Percentiles rank a stretch among this genome's conserved stretches.
Evolutionary conservation across 2,113 vertebrate species (phyloP).

Genomic region (Calyptommatus sinebrachiatus): DNA sequence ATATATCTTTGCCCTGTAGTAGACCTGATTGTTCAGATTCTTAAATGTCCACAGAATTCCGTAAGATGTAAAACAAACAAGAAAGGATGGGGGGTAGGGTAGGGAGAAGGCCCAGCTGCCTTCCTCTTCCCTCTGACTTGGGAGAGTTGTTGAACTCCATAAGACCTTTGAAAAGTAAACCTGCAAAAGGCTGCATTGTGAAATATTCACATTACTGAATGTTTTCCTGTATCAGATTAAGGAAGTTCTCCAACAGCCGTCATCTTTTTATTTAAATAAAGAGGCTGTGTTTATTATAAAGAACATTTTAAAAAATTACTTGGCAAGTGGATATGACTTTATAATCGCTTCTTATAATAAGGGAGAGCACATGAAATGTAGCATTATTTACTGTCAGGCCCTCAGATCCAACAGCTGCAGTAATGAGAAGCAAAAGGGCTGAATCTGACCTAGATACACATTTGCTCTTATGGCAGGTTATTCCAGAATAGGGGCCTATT

Average conservation of each 20-base stretch:
- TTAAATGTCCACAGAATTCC: neutral
- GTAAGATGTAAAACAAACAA: slow-evolving; percentile 14
- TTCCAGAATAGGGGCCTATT: no score
- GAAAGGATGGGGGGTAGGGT: neutral
- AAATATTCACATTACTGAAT: slow-evolving; percentile 29
- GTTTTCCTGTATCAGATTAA: slow-evolving; percentile 38
- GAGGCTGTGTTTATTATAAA: slow-evolving; percentile 52
- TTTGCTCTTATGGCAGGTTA: slow-evolving; percentile 14
- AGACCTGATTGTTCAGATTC: slow-evolving; percentile 10
- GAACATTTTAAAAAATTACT: slow-evolving; percentile 53
- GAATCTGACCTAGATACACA: slow-evolving; percentile 52
- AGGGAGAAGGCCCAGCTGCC: slow-evolving; percentile 1
- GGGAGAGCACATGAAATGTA: slow-evolving; percentile 46
- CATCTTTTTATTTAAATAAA: slow-evolving; percentile 51
- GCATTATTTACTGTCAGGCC: slow-evolving; percentile 47
- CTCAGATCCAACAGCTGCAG: slow-evolving; percentile 46
- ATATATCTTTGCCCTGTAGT: neutral
- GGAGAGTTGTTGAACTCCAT: neutral
- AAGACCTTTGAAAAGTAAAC: neutral
- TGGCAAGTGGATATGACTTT: slow-evolving; percentile 57
- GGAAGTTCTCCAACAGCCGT: slow-evolving; percentile 43
- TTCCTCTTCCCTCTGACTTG: neutral
- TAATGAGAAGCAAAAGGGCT: slow-evolving; percentile 49
- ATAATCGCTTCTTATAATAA: slow-evolving; percentile 42
- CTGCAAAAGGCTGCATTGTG: slow-evolving; percentile 29